Evolutionary conservation across 1,140 invertebrate species (phyloP).

Genomic region (Bombus pascuorum): DNA sequence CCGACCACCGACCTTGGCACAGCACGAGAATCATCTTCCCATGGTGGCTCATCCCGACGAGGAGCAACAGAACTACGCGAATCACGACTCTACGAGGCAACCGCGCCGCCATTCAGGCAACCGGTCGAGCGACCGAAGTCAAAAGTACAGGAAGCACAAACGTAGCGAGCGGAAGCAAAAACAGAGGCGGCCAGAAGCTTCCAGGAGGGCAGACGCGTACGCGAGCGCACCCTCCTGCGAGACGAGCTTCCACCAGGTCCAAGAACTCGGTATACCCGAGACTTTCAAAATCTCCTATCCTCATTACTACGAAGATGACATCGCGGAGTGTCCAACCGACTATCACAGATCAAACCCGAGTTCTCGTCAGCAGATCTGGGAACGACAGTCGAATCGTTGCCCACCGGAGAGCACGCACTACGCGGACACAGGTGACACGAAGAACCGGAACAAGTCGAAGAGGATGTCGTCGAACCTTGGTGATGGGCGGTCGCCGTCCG

Average conservation of each 20-base stretch:
- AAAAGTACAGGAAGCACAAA: conserved; percentile 78
- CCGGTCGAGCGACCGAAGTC: conserved; percentile 73
- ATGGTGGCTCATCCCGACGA: conserved; percentile 52
- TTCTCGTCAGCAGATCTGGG: conserved; percentile 48
- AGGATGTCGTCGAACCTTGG: conserved; percentile 37
- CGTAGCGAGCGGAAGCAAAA: conserved; percentile 73
- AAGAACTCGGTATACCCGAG: conserved; percentile 77
- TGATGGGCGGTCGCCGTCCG: conserved; percentile 58
- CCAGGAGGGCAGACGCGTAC: conserved; percentile 37
- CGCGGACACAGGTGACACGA: conserved; percentile 44
- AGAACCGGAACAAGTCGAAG: conserved; percentile 55
- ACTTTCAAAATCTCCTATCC: conserved; percentile 80
- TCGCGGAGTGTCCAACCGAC: conserved; percentile 71
- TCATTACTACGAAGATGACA: conserved; percentile 79
- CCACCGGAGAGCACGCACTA: conserved; percentile 39
- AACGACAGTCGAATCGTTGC: conserved; percentile 67
- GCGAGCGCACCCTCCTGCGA: conserved; percentile 64
- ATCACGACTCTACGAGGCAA: conserved; percentile 56
- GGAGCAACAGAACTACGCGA: conserved; percentile 62
- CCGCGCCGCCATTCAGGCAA: conserved; percentile 61
- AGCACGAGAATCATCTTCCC: conserved; percentile 57
- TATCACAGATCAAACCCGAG: conserved; percentile 60
- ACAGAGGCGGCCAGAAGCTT: conserved; percentile 49
- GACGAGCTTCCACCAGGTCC: conserved; percentile 73
- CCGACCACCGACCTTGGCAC: conserved; percentile 68